Percentiles rank a stretch among this genome's conserved stretches.
These are phyloP conservation scores for Amphipoea lucens DNA, from an alignment of 2,888 invertebrate species.

Conservation along the genomic window DNA sequence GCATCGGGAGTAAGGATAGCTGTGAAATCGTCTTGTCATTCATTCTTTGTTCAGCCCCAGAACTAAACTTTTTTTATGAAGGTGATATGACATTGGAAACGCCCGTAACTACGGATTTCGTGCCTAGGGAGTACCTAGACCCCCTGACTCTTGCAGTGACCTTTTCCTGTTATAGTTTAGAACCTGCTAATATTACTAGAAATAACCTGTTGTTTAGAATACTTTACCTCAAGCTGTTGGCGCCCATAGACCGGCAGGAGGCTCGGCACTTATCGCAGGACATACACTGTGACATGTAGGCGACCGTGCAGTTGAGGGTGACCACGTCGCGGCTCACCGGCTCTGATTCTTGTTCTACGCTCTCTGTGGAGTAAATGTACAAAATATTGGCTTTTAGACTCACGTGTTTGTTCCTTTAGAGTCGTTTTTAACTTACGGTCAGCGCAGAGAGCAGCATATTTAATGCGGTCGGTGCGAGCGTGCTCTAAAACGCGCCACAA, in stretches of 20 bases:
- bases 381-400: background rate
- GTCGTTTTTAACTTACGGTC: background rate
- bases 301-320: slow-evolving; percentile 97
- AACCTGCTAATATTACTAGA: background rate
- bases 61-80: too few relatives aligned
- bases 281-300: slow-evolving; percentile 97
- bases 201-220: background rate
- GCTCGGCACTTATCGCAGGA: slow-evolving; percentile 96
- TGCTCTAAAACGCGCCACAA: background rate
- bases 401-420: background rate
- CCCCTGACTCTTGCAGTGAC: background rate
- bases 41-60: too few relatives aligned
- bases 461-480: background rate
- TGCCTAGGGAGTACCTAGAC: too few relatives aligned
- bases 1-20: too few relatives aligned
- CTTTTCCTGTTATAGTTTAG: background rate
- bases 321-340: slow-evolving; percentile 91
- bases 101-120: too few relatives aligned
- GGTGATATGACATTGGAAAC: too few relatives aligned
- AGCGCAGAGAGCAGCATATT: background rate
- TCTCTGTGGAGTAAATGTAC: slow-evolving; percentile 85
- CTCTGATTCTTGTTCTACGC: slow-evolving; percentile 92
- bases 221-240: slow-evolving; percentile 91
- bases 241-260: slow-evolving; percentile 95
- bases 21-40: too few relatives aligned